phyloP scores from a whole-genome alignment of 2,888 invertebrate genomes.

The Cordylochernes scorpioides region DNA sequence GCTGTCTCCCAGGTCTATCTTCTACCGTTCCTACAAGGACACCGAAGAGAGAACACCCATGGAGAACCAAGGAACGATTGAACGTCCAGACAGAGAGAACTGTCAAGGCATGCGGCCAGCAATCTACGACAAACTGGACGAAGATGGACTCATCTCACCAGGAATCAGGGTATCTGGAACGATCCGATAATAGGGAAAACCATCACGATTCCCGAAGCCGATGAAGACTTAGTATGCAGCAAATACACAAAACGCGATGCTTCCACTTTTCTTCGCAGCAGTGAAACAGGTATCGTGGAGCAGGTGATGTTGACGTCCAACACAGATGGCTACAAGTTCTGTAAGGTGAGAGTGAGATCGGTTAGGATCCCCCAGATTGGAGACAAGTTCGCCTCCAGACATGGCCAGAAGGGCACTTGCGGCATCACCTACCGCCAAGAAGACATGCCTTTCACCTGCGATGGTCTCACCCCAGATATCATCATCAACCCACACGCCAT shows the following conservation, averaged over 20 bases:
- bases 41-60: conserved; percentile 73
- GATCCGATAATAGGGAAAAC: conserved; percentile 99
- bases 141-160: conserved; percentile 95
- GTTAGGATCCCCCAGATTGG: conserved; percentile 98
- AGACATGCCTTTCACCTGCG: conserved; percentile 84
- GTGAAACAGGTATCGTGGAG: conserved; percentile 97
- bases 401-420: conserved; percentile 98
- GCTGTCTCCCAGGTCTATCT: conserved; percentile 39
- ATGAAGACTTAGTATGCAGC: conserved; percentile 83
- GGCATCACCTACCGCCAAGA: conserved; percentile 96
- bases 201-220: conserved; percentile 78
- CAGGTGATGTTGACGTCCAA: conserved; percentile 97
- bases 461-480: conserved; percentile 92
- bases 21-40: conserved; percentile 87
- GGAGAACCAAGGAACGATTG: conserved; percentile 74
- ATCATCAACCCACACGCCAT: conserved; percentile 99
- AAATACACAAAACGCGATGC: conserved; percentile 79
- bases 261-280: conserved; percentile 90
- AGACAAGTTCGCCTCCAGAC: conserved; percentile 95
- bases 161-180: conserved; percentile 93
- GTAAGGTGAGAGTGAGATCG: conserved; percentile 90
- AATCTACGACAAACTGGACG: conserved; percentile 92
- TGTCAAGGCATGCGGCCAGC: conserved; percentile 81
- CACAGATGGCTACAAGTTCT: conserved; percentile 87
- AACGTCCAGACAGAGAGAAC: conserved; percentile 77